Percentiles rank a stretch among this genome's conserved stretches.
Evolutionary conservation across 2,113 vertebrate species (phyloP).

Genomic region (Melanerpes aurifrons): DNA sequence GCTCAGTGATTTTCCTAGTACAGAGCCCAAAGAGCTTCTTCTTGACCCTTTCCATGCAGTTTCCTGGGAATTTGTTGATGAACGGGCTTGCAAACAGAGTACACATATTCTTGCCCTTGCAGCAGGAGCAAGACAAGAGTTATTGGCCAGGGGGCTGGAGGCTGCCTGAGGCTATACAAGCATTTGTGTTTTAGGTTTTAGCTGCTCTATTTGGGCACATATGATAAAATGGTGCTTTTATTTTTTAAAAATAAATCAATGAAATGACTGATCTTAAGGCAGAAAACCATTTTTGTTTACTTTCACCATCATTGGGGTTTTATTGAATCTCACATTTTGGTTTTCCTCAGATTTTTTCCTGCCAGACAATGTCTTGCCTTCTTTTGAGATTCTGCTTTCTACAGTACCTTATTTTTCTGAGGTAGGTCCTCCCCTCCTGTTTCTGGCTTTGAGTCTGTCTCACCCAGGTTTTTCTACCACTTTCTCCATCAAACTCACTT

Average conservation of each 20-base stretch:
- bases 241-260: slow-evolving; percentile 68
- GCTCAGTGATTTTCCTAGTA: neutral
- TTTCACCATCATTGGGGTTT: slow-evolving; percentile 26
- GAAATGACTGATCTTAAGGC: slow-evolving; percentile 67
- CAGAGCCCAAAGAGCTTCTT: neutral
- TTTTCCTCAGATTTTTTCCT: slow-evolving; percentile 28
- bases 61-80: slow-evolving; percentile 37
- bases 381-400: neutral
- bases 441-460: neutral
- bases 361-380: neutral
- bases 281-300: slow-evolving; percentile 54
- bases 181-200: slow-evolving; percentile 41
- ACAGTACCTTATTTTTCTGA: neutral
- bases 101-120: neutral
- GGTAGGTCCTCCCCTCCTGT: neutral
- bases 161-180: slow-evolving; percentile 5
- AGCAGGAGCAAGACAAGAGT: slow-evolving; percentile 44
- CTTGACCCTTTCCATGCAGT: neutral
- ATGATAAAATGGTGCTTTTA: slow-evolving; percentile 63
- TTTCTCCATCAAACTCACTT: neutral
- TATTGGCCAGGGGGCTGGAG: slow-evolving; percentile 58
- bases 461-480: neutral
- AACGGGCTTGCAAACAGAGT: slow-evolving; percentile 3
- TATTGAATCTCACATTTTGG: slow-evolving; percentile 36
- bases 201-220: slow-evolving; percentile 63